Base-by-base conservation (phyloP, 2,888 invertebrate species). In the Agriopis marginaria region DNA sequence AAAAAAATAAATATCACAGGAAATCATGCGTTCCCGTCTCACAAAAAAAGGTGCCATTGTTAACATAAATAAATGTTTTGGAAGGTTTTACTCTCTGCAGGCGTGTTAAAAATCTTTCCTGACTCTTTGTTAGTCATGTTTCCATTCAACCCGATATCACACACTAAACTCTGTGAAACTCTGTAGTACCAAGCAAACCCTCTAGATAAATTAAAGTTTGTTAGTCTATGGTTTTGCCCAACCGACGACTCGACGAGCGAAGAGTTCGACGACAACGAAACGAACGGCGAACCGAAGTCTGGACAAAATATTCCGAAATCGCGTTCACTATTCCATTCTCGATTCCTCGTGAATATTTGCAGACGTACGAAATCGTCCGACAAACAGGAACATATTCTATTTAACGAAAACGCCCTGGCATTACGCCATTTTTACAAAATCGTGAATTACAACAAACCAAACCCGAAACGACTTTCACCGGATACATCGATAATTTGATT, bases 401-500 rank as follows among this genome's bases (percentile, higher is more conserved):
- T 71, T 77, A 80, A 81, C 78, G 75, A 79, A 81, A 81, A 77
- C 75, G 75, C 68, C 76, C 74, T 77, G 72, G 73, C 75, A 74
- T 68, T 70, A 76, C 77, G 81, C 79, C 79, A 82, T 85, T 81
- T 80, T 75, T 73, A 79, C 72, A 75, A 76, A 79, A 77, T 78
- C 75, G 79, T 75, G 78, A 78, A 80, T 81, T 65, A 66, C 80
- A 82, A 76, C 76, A 74, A 73, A 76, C 77, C 66, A 72, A 78
- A 79, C 73, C 79, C 66, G 74, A 82, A 77, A 79, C 79, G 76
- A 91, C 93, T 92, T 91, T 92, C 92, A 90, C 91, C 89, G 88
- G 87, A 91, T 88, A 89, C 87, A 89, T 89, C 86, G 84, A 84
- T 91, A 91, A 92, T 92, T 90, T 84, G 87, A 91, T 89, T 91